A percentile compares a stretch with the other conserved stretches of the same genome.
Evolutionary conservation across 2,797 vertebrate species (phyloP).

Genomic region (Phoebastria nigripes): DNA sequence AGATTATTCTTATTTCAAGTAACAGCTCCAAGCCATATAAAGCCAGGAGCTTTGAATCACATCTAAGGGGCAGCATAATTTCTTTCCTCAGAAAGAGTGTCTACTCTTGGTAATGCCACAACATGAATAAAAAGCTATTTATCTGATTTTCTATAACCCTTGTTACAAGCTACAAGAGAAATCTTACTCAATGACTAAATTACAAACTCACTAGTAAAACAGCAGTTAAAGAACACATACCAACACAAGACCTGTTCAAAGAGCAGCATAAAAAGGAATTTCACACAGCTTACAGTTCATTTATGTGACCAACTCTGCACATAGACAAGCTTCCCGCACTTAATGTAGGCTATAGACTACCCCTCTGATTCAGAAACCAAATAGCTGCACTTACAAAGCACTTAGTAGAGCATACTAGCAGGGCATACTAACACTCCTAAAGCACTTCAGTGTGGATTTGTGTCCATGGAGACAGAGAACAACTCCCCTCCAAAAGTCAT

Average conservation of each 20-base stretch:
- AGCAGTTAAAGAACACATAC: background rate
- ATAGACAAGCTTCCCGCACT: background rate
- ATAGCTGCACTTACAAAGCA: background rate
- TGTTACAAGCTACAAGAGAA: background rate
- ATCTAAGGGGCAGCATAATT: background rate
- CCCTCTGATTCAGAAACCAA: background rate
- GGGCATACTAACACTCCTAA: background rate
- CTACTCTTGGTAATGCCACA: background rate
- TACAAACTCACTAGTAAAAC: background rate
- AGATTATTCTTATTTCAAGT: background rate
- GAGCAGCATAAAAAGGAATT: background rate
- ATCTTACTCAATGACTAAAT: background rate
- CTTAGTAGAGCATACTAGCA: background rate
- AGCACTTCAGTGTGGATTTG: background rate
- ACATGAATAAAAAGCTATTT: background rate
- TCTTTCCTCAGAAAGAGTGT: background rate
- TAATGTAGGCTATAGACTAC: background rate
- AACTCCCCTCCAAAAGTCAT: background rate
- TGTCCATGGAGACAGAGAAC: background rate
- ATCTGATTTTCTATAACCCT: background rate
- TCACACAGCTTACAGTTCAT: background rate
- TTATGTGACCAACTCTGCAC: background rate
- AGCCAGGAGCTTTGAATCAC: background rate
- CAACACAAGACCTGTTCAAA: background rate
- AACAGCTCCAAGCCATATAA: background rate